These are phyloP conservation scores for Danionella cerebrum DNA, from an alignment of 2,113 vertebrate genomes.

Conservation along the genomic window DNA sequence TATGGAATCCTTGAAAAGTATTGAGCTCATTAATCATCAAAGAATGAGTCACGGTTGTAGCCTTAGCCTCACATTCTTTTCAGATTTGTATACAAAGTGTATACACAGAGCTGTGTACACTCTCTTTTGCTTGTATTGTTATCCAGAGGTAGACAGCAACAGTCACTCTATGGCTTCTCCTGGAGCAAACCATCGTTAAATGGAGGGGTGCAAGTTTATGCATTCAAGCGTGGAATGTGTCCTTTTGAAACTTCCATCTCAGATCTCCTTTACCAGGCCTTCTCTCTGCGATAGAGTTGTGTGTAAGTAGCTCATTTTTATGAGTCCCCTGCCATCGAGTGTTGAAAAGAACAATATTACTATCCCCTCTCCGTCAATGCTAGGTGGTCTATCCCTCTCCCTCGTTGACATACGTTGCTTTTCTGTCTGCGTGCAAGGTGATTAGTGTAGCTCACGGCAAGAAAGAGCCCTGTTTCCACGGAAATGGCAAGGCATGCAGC, in stretches of 20 bases:
- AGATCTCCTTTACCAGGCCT: constrained; percentile 1
- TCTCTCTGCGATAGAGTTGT: constrained; percentile 4
- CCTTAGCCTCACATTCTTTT: constrained; percentile 13
- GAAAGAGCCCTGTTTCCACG: constrained; percentile 13
- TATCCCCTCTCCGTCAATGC: neutral
- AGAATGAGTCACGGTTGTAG: neutral
- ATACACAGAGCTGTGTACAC: constrained; percentile 39
- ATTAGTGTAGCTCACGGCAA: constrained; percentile 29
- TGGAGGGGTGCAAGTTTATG: constrained; percentile 21
- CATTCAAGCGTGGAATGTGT: constrained; percentile 19
- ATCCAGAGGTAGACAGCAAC: constrained; percentile 54
- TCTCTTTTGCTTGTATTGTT: constrained; percentile 44
- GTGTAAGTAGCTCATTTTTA: neutral
- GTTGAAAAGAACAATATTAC: constrained; percentile 8
- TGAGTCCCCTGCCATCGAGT: neutral
- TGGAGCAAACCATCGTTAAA: constrained; percentile 48
- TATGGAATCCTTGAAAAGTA: neutral
- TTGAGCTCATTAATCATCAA: neutral
- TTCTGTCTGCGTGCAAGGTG: constrained; percentile 25
- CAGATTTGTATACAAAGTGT: no score
- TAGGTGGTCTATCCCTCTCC: constrained; percentile 26
- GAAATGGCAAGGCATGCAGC: constrained; percentile 15
- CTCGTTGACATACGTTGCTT: constrained; percentile 30
- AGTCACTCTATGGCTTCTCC: constrained; percentile 60
- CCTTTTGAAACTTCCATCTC: constrained; percentile 1